Base-by-base conservation (phyloP, 2,113 vertebrate species). In the Myrmophylax atrothorax region DNA sequence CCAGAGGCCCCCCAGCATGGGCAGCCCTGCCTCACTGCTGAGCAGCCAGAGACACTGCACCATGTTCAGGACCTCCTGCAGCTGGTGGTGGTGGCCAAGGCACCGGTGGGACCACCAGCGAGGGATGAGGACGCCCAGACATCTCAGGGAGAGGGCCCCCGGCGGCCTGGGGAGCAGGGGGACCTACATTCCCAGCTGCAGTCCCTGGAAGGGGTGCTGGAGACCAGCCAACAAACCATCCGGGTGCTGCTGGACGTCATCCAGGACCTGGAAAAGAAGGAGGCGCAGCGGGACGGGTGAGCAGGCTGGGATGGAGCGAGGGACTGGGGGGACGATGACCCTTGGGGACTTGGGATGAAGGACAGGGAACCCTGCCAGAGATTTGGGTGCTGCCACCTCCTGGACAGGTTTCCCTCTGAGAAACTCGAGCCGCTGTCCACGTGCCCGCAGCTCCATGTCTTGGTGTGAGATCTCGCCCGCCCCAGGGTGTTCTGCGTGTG, bases 211-310 rank as follows among this genome's bases (percentile, higher is more conserved):
- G 98, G 98, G 47, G 98, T 99, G 84, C 97, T 99, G 97, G 98
- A 99, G 96, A 98, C 98, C 85, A 99, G 98, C 98, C 98, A 99
- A 96, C 98, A 99, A 90, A 99, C 98, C 94, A 99, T 99, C 94
- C 98, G 98, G 72, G 97, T 99, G 92, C 98, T 99, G 92, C 98
- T 99, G 97, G 98, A 98, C 12, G 98, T 99, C 94, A 99, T 99
- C 97, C 98, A 99, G 98, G 98, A 99, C 97, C 97, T 99, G 96
- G 98, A 99, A 97, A 98, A 98, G 97, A 99, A 98, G 96, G 98
- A 99, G 93, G 98, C 98, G 3, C 98, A 98, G 93, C 91, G 98
- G 94, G 98, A 99, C 0, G 98, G 98, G 98, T 99, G 97, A 99
- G 98, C 66, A 44, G 40, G 16, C 25, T 0, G 50, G 53, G 18